Evolutionary conservation across 1,140 invertebrate species (phyloP), one percentile per base, ranked within the genome.

Genomic region (Amphibalanus amphitrite): DNA sequence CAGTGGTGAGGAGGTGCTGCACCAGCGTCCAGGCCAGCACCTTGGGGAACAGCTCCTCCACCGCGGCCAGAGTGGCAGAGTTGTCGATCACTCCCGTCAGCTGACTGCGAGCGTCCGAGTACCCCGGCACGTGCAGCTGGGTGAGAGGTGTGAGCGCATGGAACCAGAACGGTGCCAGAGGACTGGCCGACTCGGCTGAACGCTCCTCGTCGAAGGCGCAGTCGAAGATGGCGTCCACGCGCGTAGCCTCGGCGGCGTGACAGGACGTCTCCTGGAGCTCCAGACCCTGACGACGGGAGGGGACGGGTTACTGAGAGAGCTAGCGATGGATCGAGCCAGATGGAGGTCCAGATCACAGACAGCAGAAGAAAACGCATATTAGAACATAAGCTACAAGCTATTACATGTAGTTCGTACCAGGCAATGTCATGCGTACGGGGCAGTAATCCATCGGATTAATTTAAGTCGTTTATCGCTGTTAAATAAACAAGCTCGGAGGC

Each of bases 241-340:
- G 75, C 10, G 81, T 79, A 28, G 83, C 83, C 76, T 84, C 83
- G 0, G 81, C 78, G 13, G 82, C 81, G 75, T 84, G 83, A 74
- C 83, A 84, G 15, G 82, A 83, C 28, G 83, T 84, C 73, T 84
- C 82, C 75, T 84, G 83, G 20, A 84, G 77, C 72, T 84, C 83
- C 29, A 84, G 75, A 17, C 83, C 83, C 75, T 83, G 82, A 17
- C 83, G 33, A 38, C 4, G 33, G 15, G 33, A n/a, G n/a, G n/a
- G n/a, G n/a, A n/a, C n/a, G n/a, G n/a, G n/a, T n/a, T n/a, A n/a
- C n/a, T n/a, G n/a, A n/a, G n/a, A n/a, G n/a, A n/a, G n/a, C n/a
- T n/a, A n/a, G n/a, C n/a, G n/a, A n/a, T n/a, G n/a, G n/a, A n/a
- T n/a, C n/a, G n/a, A n/a, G n/a, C n/a, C n/a, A n/a, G n/a, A n/a